Evolutionary conservation across 2,797 vertebrate species (phyloP).

Genomic region (Myotis vivesi): DNA sequence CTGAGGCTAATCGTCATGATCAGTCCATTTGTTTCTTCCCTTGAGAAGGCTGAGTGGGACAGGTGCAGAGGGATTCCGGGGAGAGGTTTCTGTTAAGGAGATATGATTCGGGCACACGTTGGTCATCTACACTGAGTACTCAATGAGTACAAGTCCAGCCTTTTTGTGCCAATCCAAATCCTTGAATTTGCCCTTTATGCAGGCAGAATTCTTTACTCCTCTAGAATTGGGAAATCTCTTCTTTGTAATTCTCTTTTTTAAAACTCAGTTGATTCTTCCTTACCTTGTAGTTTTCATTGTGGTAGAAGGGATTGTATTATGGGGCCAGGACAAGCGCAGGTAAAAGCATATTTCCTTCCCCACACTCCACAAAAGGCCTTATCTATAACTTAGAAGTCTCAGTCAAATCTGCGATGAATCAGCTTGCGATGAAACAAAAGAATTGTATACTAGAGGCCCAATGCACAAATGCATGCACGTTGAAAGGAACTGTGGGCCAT

Average conservation of each 20-base stretch:
- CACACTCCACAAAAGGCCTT: not conserved
- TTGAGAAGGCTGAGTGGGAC: not conserved
- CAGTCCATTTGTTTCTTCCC: not conserved
- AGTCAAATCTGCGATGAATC: not conserved
- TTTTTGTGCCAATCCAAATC: not conserved
- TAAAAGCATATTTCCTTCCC: rapidly evolving
- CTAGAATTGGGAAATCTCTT: not conserved
- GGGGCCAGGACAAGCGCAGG: not conserved
- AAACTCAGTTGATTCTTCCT: not conserved
- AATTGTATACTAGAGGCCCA: not conserved
- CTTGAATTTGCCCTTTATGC: not conserved
- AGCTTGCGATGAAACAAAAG: conserved; percentile 54
- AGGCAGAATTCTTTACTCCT: not conserved
- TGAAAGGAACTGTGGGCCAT: too few species aligned
- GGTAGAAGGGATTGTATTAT: not conserved
- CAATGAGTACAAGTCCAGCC: not conserved
- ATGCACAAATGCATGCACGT: too few species aligned
- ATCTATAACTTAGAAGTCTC: not conserved
- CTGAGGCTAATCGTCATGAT: not conserved
- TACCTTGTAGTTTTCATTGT: not conserved
- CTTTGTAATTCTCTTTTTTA: not conserved
- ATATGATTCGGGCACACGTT: not conserved
- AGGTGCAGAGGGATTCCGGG: not conserved
- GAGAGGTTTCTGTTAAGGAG: not conserved
- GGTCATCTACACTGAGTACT: not conserved